Base-by-base conservation (phyloP, 2,113 vertebrate species). In the Strigops habroptila region DNA sequence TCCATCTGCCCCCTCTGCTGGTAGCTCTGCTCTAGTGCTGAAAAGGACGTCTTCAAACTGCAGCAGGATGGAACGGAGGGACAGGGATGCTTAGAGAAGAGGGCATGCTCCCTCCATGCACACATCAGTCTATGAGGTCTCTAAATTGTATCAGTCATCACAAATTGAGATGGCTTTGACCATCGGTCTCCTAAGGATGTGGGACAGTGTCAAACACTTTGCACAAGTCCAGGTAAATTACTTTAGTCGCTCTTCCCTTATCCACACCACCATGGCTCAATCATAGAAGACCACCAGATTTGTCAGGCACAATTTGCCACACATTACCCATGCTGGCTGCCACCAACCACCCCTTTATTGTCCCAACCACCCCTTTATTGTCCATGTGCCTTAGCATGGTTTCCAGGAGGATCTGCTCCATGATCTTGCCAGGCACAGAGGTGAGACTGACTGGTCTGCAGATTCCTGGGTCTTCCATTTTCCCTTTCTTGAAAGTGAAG, bases 1-100 rank as follows among this genome's bases (percentile, higher is more conserved):
- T 70, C 51, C 81, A 13, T 25, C 53, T 86, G 84, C 90, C 59
- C 95, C 96, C 95, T 91, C 95, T 96, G 10, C 91, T 80, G 93
- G 91, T 86, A 10, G 35, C 31, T 65, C 52, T 52, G 44, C 28
- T 52, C 59, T 8, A 9, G 33, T 16, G 44, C 86, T 73, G 89
- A 16, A 30, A 71, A 73, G 33, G 7, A 4, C 0, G 5, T 7
- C 37, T 48, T 41, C 35, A 69, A 62, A 8, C 18, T 7, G 28
- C 53, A 43, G 63, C 21, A 59, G 21, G 57, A 59, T 1, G 33
- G 22, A 7, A n/a, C 6, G 39, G 55, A 68, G 39, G 28, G 51
- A n/a, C 41, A 9, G 3, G 10, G 35, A 18, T 8, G 35, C 18
- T 14, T 6, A 9, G 7, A 39, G 46, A 19, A 48, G 37, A 27